These are phyloP conservation scores for Sphaeramia orbicularis DNA, from an alignment of 2,797 vertebrate species.

Conservation along the genomic window DNA sequence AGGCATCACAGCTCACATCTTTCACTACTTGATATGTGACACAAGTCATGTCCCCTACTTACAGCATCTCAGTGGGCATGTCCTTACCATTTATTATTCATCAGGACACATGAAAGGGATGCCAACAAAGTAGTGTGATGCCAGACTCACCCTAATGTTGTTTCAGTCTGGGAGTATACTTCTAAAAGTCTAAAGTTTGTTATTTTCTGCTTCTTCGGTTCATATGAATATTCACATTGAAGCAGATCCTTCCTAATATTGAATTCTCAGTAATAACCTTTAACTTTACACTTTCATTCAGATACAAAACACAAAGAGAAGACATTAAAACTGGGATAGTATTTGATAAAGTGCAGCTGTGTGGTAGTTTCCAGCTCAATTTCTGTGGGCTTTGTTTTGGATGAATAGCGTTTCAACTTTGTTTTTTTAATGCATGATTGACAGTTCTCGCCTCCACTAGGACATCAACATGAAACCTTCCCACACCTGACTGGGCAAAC, in stretches of 20 bases:
- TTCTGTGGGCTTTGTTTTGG: neutral
- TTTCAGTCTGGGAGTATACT: conserved; percentile 16
- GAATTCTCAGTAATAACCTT: neutral
- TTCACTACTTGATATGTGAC: conserved; percentile 52
- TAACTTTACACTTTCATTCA: neutral
- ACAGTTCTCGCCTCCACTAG: neutral
- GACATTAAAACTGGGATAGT: too few species aligned
- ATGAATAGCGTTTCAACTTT: neutral
- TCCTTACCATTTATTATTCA: conserved; percentile 64
- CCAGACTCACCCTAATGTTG: conserved; percentile 21
- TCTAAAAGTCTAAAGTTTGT: neutral
- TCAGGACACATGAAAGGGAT: conserved; percentile 29
- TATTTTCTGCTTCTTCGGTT: neutral
- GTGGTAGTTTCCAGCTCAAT: neutral
- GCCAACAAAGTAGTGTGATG: conserved; percentile 25
- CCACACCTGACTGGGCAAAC: neutral
- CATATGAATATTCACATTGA: too few species aligned
- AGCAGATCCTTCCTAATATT: too few species aligned
- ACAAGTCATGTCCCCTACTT: conserved; percentile 38
- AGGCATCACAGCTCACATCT: conserved; percentile 16
- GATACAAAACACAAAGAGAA: neutral
- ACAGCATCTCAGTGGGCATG: conserved; percentile 48
- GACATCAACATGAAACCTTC: neutral
- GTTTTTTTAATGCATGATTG: neutral
- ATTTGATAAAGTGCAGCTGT: neutral